Conservation (phyloP, 37 sponge, comb jelly and placozoan genomes). For the Hormiphora californensis region DNA sequence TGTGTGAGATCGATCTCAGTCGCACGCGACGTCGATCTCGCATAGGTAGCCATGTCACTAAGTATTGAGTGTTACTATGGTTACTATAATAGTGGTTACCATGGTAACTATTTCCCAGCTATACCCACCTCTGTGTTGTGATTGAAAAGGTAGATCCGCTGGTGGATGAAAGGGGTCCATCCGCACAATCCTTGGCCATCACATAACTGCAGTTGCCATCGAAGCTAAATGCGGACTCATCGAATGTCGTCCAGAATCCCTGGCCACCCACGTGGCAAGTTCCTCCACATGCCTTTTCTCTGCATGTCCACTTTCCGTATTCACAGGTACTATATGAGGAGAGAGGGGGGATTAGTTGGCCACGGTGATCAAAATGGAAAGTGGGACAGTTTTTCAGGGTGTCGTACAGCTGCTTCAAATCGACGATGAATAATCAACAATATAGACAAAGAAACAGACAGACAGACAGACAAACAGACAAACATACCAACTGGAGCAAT, state of each 20-base stretch:
- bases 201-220: neutral
- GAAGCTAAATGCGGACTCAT: neutral
- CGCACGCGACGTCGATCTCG: too few species aligned
- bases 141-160: neutral
- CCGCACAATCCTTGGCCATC: neutral
- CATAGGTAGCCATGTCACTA: too few species aligned
- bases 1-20: too few species aligned
- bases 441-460: neutral
- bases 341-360: neutral
- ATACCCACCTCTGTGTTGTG: neutral
- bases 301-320: neutral
- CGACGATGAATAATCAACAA: neutral
- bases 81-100: neutral
- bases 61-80: too few species aligned
- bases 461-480: neutral
- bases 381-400: neutral
- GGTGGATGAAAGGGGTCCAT: neutral
- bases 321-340: slow-evolving; percentile 35
- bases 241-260: slow-evolving; percentile 18
- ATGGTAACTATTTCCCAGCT: neutral
- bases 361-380: neutral
- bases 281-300: slow-evolving; percentile 29
- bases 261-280: neutral
- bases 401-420: neutral
- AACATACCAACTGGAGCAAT: slow-evolving; percentile 22